Base-by-base conservation (phyloP, 1,140 invertebrate genomes). In the Pomphorhynchus laevis region DNA sequence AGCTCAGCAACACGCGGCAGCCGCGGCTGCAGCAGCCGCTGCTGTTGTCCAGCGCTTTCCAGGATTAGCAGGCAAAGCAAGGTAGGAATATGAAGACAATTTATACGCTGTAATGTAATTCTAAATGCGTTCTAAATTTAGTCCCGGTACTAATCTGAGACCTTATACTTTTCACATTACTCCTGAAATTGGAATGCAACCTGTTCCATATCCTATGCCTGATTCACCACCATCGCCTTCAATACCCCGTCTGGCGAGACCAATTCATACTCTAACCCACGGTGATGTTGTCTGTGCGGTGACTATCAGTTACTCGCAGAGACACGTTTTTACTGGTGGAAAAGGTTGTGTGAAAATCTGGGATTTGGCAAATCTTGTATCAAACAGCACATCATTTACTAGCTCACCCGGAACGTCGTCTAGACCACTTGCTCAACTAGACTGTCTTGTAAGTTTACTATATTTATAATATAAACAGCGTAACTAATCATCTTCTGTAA, bases 321-420 rank as follows among this genome's bases (percentile, higher is more conserved):
- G 77, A 54, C 75, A 80, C 56, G 77, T 91, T 5, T 93, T 86
- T 58, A 93, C 84, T 11, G 84, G 84, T n/a, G 84, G 84, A 39
- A 91, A 91, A 59, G 80, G 84, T 34, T 89, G 79, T 60, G 82
- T 93, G 34, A 93, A 91, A 62, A 72, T 91, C 0, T 69, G 62
- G 62, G 61, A 63, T 43, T 74, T 84, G 71, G 70, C 50, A 71
- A 74, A 50, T 69, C 72, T 3, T 68, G 65, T 11, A 67, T 70
- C 72, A 74, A 46, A 25, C 24, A 6, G 25, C 9, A 5, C 27
- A 34, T 31, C 11, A 29, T 38, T 39, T n/a, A 39, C n/a, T 18
- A 43, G n/a, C n/a, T n/a, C n/a, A 38, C 17, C 17, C 25, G 11
- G 9, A 17, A 20, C 32, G 9, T 17, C 20, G 3, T 11, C 6